phyloP scores from a whole-genome alignment of 1,140 invertebrate genomes.

The Gryllus bimaculatus region DNA sequence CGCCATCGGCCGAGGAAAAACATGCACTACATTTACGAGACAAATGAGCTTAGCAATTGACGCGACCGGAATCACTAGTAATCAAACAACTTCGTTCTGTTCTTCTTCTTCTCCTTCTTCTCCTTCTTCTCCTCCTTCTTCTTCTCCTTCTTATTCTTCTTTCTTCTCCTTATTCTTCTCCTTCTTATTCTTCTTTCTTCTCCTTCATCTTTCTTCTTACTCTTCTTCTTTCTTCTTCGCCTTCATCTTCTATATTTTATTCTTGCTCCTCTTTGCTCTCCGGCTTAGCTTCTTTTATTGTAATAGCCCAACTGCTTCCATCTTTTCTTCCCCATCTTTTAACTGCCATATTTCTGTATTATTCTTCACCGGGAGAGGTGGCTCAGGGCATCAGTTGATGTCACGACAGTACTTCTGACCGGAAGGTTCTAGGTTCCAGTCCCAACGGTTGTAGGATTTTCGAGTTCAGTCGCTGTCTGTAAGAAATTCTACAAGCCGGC shows the following conservation, averaged over 20 bases:
- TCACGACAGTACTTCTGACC: too few relatives aligned
- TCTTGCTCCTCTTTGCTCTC: neutral
- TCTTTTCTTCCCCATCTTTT: neutral
- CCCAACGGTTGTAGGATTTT: too few relatives aligned
- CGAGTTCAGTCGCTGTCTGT: too few relatives aligned
- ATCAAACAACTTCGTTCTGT: too few relatives aligned
- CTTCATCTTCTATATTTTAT: neutral
- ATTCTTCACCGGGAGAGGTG: neutral
- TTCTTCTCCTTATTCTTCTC: neutral
- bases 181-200: neutral
- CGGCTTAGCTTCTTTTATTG: neutral
- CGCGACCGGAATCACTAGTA: too few relatives aligned
- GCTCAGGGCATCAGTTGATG: too few relatives aligned
- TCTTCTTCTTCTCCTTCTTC: neutral
- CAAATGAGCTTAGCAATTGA: too few relatives aligned
- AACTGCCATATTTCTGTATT: neutral
- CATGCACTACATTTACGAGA: too few relatives aligned
- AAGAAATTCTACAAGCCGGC: too few relatives aligned
- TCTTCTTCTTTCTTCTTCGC: neutral
- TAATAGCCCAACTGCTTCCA: neutral
- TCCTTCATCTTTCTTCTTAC: neutral
- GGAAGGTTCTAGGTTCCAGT: too few relatives aligned
- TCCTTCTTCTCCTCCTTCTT: too few relatives aligned
- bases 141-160: neutral
- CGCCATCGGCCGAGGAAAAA: too few relatives aligned